Conservation (phyloP, 2,797 vertebrate genomes). For the Enoplosus armatus region DNA sequence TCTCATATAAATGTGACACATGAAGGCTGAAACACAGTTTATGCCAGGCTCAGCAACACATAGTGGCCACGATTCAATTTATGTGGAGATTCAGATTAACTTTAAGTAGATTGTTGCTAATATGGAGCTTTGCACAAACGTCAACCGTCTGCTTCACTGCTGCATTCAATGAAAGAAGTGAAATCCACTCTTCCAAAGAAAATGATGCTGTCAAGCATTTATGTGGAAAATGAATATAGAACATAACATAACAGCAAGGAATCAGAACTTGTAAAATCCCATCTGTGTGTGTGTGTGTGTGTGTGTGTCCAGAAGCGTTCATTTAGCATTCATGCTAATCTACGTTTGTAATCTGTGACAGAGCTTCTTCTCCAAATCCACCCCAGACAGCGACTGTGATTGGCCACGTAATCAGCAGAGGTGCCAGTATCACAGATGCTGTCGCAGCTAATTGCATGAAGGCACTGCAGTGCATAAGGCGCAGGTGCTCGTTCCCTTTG, state of each 20-base stretch:
- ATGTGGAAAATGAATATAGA: conserved; percentile 27
- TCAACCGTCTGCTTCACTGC: conserved; percentile 13
- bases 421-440: conserved; percentile 70
- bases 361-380: conserved; percentile 48
- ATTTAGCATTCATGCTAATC: conserved; percentile 53
- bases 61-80: not conserved
- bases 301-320: conserved; percentile 39
- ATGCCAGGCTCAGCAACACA: conserved; percentile 27
- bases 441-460: conserved; percentile 62
- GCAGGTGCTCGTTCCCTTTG: conserved; percentile 58
- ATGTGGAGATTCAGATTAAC: conserved; percentile 7
- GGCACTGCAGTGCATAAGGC: conserved; percentile 37
- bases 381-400: conserved; percentile 46
- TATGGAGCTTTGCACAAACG: conserved; percentile 20
- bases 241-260: conserved; percentile 11
- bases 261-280: conserved; percentile 28
- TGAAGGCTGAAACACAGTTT: conserved; percentile 23
- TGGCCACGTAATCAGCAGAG: conserved; percentile 61
- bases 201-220: conserved; percentile 24
- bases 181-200: conserved; percentile 1
- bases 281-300: conserved; percentile 53
- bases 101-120: conserved; percentile 20
- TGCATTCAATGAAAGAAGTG: conserved; percentile 17
- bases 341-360: conserved; percentile 44
- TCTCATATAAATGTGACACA: conserved; percentile 15